Percentiles rank a stretch among this genome's conserved stretches.
These are phyloP conservation scores for Copsychus sechellarum DNA, from an alignment of 2,113 vertebrate species.

Conservation along the genomic window DNA sequence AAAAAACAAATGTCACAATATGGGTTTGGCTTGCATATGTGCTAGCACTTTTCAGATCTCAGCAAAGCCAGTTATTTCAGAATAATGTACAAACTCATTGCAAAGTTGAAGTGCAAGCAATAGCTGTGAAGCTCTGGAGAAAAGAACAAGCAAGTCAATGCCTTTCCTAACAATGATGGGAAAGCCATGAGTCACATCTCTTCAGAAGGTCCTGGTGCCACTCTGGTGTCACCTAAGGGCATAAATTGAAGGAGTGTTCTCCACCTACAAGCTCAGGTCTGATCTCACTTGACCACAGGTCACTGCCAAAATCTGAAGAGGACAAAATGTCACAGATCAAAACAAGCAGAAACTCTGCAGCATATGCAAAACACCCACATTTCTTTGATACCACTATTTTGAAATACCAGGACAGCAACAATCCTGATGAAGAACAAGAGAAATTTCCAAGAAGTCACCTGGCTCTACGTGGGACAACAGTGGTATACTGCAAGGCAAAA, in stretches of 20 bases:
- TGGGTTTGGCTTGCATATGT: neutral
- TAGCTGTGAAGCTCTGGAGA: neutral
- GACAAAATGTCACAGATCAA: neutral
- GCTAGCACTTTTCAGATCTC: neutral
- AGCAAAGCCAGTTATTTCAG: neutral
- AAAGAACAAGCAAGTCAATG: neutral
- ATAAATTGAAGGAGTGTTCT: neutral
- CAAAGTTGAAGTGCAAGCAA: neutral
- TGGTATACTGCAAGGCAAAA: neutral
- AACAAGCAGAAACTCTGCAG: neutral
- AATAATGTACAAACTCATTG: neutral
- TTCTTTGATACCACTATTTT: neutral
- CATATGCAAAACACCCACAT: rapidly evolving
- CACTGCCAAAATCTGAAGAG: neutral
- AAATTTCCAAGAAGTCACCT: neutral
- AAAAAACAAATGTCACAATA: neutral
- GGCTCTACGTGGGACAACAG: neutral
- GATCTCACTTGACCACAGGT: neutral
- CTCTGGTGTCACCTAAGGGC: neutral
- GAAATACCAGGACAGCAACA: neutral
- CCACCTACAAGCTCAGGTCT: neutral
- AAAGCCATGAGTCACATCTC: neutral
- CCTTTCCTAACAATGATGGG: neutral
- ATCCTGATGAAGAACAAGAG: neutral
- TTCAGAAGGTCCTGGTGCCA: neutral